Base-by-base conservation (phyloP, 2,797 vertebrate genomes). In the Aeoliscus strigatus region DNA sequence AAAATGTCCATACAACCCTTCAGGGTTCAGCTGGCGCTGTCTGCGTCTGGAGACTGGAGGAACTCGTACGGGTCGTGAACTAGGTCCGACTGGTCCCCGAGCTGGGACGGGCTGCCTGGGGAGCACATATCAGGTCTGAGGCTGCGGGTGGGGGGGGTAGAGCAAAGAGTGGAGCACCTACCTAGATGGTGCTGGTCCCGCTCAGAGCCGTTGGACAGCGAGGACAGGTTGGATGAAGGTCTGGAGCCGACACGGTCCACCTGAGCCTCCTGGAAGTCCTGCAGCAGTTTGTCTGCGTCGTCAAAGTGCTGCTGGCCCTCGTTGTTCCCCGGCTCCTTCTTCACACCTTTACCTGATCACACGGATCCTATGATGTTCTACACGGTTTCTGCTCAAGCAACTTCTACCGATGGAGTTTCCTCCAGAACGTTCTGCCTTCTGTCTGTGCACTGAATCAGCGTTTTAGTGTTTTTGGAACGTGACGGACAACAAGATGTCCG, bases 41-140 rank as follows among this genome's bases (percentile, higher is more conserved):
- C 88, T 3, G 81, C 60, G 28, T 96, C 96, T 3, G 95, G 96
- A 74, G 94, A 97, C 52, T 97, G 94, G 51, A 98, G 91, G 67
- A 98, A 99, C 78, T 99, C 96, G 5, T 97, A 97, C 0, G 94
- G 94, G 76, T 98, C 96, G 0, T 94, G 95, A 63, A 91, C 87
- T 83, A 93, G 91, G 51, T 97, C 94, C 8, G 91, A 85, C 71
- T 94, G 94, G 65, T 98, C 94, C 40, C 91, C 92, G 4, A 98
- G 82, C 66, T 90, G 94, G 65, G 93, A 89, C 1, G 96, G 93
- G 39, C 95, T 99, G 69, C 94, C 96, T 98, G 75, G 5, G 50
- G 51, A 37, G 70, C 14, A 60, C 17, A 1, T 21, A 21, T 21
- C 18, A n/a, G n/a, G n/a, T n/a, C n/a, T n/a, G n/a, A n/a, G n/a